Percentiles rank a stretch among this genome's conserved stretches.
Evolutionary conservation across 2,888 invertebrate species (phyloP).

Genomic region (Abrostola triplasia): DNA sequence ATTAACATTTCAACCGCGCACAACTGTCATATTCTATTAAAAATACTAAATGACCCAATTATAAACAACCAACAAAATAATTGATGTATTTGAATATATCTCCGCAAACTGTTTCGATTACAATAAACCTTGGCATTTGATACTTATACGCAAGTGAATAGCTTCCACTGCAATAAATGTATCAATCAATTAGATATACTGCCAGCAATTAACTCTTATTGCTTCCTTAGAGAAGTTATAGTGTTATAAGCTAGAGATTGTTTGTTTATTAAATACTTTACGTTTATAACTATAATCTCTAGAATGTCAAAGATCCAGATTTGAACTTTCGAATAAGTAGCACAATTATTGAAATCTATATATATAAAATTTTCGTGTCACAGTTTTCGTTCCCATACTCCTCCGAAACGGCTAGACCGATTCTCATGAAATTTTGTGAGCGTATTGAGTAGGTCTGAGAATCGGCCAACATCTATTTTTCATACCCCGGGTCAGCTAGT

Average conservation of each 20-base stretch:
- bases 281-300: no score
- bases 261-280: no score
- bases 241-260: slow-evolving; percentile 10
- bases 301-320: no score
- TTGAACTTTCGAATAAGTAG: no score
- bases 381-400: no score
- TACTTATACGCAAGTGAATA: slow-evolving; percentile 66
- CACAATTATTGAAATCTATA: no score
- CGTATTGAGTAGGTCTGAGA: no score
- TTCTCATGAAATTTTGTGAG: no score
- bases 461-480: no score
- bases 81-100: slow-evolving; percentile 42
- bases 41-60: slow-evolving; percentile 26
- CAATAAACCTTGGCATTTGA: slow-evolving; percentile 77
- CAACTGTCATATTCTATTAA: slow-evolving; percentile 27
- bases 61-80: slow-evolving; percentile 28
- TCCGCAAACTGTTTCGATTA: slow-evolving; percentile 49
- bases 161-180: slow-evolving; percentile 58
- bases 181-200: slow-evolving; percentile 63
- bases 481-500: no score
- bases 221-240: slow-evolving; percentile 13
- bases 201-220: slow-evolving; percentile 34
- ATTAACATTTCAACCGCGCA: slow-evolving; percentile 8
- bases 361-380: no score
- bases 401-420: no score